Evolutionary conservation across 2,888 invertebrate species (phyloP), one percentile per base, ranked within the genome.

Genomic region (Anthoptus insignis): DNA sequence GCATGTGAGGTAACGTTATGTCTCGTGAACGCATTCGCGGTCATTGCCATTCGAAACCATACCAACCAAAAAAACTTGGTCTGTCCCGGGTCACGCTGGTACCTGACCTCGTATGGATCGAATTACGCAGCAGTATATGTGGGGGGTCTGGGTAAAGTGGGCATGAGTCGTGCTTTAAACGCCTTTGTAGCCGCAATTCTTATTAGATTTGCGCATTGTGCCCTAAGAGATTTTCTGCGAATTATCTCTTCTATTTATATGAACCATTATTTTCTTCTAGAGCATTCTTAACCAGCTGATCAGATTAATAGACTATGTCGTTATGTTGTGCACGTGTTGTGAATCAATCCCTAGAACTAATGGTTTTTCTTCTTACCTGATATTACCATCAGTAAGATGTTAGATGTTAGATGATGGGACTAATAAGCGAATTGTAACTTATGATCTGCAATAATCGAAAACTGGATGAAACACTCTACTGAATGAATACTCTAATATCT

Each of bases 21-120:
- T 64, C 64, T 78, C 32, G 27, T 70, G 73, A 72, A 71, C 69
- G 66, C 59, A 73, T 73, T 71, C 71, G 73, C 81, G 87, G 87
- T 88, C 89, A 84, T 82, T 88, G 88, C 82, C 88, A 86, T 83
- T 82, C 76, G 69, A 78, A 82, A 79, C 74, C 78, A 76, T 75
- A 68, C 66, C 71, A 72, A 64, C 61, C 56, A 63, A 57, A 49
- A 42, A 63, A 56, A 57, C 63, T 37, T 39, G 63, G 39, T 24
- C 63, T 37, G 47, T 24, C 47, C 19, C 54, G 45, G 61, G 61
- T 61, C 54, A 61, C 53, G 29, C 24, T 34, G 34, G 24, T 14
- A 37, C 24, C 47, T 27, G 47, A 47, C 58, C 58, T 32, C 58
- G 34, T 58, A 27, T 22, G 39, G 22, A 56, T 56, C 24, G 24